Base-by-base conservation (phyloP, 2,888 invertebrate species). In the Synanthedon formicaeformis region DNA sequence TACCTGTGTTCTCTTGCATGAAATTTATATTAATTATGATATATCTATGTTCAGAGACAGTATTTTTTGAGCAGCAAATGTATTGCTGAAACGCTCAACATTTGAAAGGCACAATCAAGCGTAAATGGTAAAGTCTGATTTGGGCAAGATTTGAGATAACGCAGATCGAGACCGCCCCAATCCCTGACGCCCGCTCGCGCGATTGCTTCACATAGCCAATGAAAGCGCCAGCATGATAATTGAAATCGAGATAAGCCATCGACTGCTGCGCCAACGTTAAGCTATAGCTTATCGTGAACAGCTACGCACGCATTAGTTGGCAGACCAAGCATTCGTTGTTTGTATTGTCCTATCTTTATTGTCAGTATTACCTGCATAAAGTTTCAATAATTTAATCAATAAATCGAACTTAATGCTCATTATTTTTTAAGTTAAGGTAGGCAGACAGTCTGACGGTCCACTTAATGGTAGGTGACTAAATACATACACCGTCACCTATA, bases 241-340 rank as follows among this genome's bases (percentile, higher is more conserved):
- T 86, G 86, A 84, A 85, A 82, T 83, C 81, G 78, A 81, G 86
- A 86, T 86, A 85, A 84, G 79, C 78, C 84, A 75, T 78, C 78
- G 75, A 75, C 74, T 81, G 82, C 79, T 76, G 76, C 67, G 77
- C 77, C 67, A 71, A 74, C 76, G 75, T 74, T 80, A 83, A 83
- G 79, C 80, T 75, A 64, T 65, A 73, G 81, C 78, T 85, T 86
- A 86, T 85, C 84, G 80, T 65, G 71, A 70, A 74, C 73, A 69
- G 73, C 72, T 73, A 71, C 71, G 75, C 75, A 79, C 78, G 78
- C 77, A 76, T 78, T 78, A 75, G 78, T 72, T 73, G 72, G 64
- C 67, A 70, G 71, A 72, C 76, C 74, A 73, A 75, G 76, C 74
- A 71, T 70, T 23, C 72, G 67, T 75, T 79, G 75, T 75, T 75